Base-by-base conservation (phyloP, 2,888 invertebrate species). In the Pollenia angustigena region DNA sequence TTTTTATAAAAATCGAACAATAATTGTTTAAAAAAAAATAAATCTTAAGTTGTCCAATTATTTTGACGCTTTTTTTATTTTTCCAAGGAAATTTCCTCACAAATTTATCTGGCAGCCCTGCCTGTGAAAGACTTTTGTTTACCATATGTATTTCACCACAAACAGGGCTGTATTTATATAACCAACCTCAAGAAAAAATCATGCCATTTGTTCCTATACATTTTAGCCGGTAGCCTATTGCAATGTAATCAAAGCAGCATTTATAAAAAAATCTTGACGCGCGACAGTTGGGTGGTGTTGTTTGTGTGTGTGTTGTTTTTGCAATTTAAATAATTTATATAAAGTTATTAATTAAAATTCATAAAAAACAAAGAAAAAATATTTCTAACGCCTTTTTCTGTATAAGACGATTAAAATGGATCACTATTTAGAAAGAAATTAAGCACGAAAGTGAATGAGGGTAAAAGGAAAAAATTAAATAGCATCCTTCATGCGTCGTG, bases 401-500 rank as follows among this genome's bases (percentile, higher is more conserved):
- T 32, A 74, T 16, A 23, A 16, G 1, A 32, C 32, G 12, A 40
- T 60, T 12, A 62, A 16, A 71, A 12, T n/a, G 6, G 10, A 16
- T 8, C 9, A 42, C 62, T 46, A 68, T 16, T 62, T 18, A 23
- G 14, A n/a, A 44, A 48, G 10, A 52, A 0, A 10, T 18, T 12
- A 23, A 46, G 14, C 48, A 56, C 62, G 6, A 78, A 14, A 66
- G 11, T 69, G 16, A 44, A 44, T 46, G 32, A 12, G 18, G 44
- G 18, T 4, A 40, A 66, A 23, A 16, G 1, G 0, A 54, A 60
- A 48, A 58, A 58, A 23, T 11, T 11, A 14, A 79, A 66, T n/a
- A 85, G 84, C 74, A 85, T 85, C 84, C 79, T 85, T 68, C 23
- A 11, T 68, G 40, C 32, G 32, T 46, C n/a, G 72, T 79, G 72